Evolutionary conservation across 64 coral and sea anemone genomes (phyloP).

Genomic region (Orbicella faveolata): DNA sequence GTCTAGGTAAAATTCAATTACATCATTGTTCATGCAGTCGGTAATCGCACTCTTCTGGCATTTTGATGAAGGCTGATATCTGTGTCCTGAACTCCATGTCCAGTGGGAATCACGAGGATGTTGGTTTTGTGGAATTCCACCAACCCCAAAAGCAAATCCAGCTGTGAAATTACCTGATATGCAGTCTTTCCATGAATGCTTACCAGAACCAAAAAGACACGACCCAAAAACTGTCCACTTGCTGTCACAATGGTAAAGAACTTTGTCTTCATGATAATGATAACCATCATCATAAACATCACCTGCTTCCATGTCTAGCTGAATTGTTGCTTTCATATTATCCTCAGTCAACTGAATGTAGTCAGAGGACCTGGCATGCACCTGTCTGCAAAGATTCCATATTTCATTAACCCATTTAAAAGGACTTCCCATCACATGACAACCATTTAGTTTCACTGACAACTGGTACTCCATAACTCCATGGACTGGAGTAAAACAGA

Average conservation of each 20-base stretch:
- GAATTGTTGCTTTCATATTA: background rate
- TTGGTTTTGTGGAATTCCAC: background rate
- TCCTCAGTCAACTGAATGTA: background rate
- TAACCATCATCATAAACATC: no score
- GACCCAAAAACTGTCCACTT: background rate
- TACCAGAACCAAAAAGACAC: background rate
- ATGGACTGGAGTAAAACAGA: constrained; percentile 47
- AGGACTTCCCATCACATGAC: constrained; percentile 60
- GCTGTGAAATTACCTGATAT: background rate
- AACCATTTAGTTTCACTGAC: constrained; percentile 38
- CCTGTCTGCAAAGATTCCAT: background rate
- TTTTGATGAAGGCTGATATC: no score
- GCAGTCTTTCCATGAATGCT: background rate
- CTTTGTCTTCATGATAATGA: no score
- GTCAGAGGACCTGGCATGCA: background rate
- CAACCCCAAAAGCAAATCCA: background rate
- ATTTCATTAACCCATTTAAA: background rate
- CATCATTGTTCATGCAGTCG: background rate
- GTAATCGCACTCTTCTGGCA: background rate
- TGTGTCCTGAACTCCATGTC: background rate
- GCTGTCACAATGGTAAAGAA: background rate
- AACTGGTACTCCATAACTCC: constrained; percentile 35
- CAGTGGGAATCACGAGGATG: background rate
- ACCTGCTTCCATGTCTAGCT: no score
- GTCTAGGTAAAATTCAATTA: constrained; percentile 15